Evolutionary conservation across 2,113 vertebrate genomes (phyloP), one percentile per base, ranked within the genome.

Genomic region (Falcunculus frontatus): DNA sequence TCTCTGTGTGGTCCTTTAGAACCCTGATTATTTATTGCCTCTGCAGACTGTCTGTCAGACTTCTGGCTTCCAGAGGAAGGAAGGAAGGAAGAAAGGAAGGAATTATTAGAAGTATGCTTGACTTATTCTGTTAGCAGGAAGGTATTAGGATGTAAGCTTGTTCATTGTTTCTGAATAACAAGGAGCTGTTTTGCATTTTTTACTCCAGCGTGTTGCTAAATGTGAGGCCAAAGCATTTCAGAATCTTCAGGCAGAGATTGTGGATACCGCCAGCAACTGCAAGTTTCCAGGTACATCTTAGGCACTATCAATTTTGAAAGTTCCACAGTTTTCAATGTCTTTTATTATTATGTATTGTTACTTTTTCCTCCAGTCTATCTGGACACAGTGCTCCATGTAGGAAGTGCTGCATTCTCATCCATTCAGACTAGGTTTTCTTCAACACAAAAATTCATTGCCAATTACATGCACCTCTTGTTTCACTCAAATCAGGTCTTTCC

Each of bases 171-270:
- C 57, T 82, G 76, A 76, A 73, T 81, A 93, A 84, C 12, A 74
- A 77, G 19, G 8, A 89, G 15, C 5, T 89, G 68, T 67, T 79
- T 37, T 74, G 39, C 13, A 1, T 90, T 80, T 90, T 94, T 65
- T 76, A 89, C 46, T 88, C 29, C 95, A 99, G 99, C 98, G 80
- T 91, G 49, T 81, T 15, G 95, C 81, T 17, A 89, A 98, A 92
- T 99, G 99, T 37, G 88, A 67, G 21, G 65, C 92, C 77, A 52
- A 47, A 7, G 96, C 92, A 2, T 84, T 53, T 14, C 19, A 96
- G 73, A 77, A 96, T 39, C 15, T 4, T 68, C 37, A 78, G 0
- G 16, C 6, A 3, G 35, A 35, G 33, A 79, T 98, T 0, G 2
- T 23, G 33, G 64, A 88, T 13, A 55, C 35, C 9, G 16, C 3